Base-by-base conservation (phyloP, 2,888 invertebrate species). In the Drosophila seclusa region DNA sequence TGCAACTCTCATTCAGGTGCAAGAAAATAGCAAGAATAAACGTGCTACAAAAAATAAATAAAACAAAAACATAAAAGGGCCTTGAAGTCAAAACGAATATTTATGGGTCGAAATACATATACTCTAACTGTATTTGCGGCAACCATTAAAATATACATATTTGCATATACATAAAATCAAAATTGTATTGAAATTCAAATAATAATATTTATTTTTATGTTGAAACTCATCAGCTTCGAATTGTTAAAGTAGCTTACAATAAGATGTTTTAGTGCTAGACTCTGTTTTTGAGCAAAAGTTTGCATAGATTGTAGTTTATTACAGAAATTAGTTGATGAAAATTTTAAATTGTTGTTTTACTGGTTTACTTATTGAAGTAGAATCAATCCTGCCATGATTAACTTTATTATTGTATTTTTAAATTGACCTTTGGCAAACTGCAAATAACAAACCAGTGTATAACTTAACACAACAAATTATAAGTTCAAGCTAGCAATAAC, bases 1-100 rank as follows among this genome's bases (percentile, higher is more conserved):
- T 68, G 69, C 65, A 67, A 64, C 66, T 45, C 42, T 38, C 54
- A 42, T 57, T 58, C 67, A 70, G 60, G 68, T 54, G 66, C 59
- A 68, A 54, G 55, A 62, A 63, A 61, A 68, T 59, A 36, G 42
- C 45, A 53, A 48, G 29, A 32, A 53, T 52, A 62, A 49, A 53
- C 62, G 32, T 24, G 49, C 36, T 54, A 29, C 38, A 58, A 34
- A 45, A 71, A 58, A 21, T 6, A 66, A 72, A 61, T 38, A 60
- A 48, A 42, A 50, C 4, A 24, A 50, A 57, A 38, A 40, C 13
- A 38, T 40, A 50, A 34, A 42, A 54, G 18, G n/a, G 18, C 32
- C 42, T 36, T 36, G 27, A 49, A 60, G 32, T 27, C 11, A 38
- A 64, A 18, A 11, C 4, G 1, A 4, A 21, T 45, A 16, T 34